Evolutionary conservation across 2,113 vertebrate species (phyloP).

Genomic region (Antechinus stuartii): DNA sequence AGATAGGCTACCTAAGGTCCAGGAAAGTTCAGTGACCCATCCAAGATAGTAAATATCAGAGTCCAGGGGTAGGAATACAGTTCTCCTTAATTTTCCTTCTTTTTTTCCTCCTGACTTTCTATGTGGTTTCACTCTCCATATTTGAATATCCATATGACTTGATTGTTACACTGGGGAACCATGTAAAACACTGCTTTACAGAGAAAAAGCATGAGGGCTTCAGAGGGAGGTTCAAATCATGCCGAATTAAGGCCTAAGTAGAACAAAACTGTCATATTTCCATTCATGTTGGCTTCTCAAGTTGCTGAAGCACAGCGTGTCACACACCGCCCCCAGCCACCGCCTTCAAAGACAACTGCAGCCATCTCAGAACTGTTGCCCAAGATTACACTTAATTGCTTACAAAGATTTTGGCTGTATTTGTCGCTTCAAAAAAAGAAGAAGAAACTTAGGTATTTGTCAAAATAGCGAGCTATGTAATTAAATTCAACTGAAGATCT

Average conservation of each 20-base stretch:
- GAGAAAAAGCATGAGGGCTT: background rate
- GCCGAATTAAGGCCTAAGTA: constrained; percentile 26
- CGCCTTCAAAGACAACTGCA: constrained; percentile 58
- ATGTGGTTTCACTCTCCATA: constrained; percentile 1
- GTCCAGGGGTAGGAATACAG: background rate
- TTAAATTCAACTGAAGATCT: constrained; percentile 54
- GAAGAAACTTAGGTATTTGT: constrained; percentile 30
- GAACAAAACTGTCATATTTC: background rate
- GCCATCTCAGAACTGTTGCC: constrained; percentile 41
- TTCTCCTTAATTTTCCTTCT: background rate
- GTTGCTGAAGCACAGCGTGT: constrained; percentile 5
- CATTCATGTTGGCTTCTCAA: constrained; percentile 35
- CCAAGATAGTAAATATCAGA: background rate
- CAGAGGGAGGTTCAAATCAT: constrained; percentile 14
- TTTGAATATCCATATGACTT: background rate
- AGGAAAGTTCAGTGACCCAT: background rate
- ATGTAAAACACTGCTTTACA: background rate
- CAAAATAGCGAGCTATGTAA: constrained; percentile 57
- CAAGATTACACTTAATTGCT: constrained; percentile 69
- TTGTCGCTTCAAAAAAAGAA: constrained; percentile 50
- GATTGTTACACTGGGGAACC: background rate
- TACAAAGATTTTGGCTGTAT: constrained; percentile 27
- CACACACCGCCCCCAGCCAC: constrained; percentile 4
- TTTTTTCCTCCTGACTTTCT: background rate
- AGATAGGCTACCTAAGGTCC: background rate